Base-by-base conservation (phyloP, 2,113 vertebrate species). In the Sebastes schlegelii region DNA sequence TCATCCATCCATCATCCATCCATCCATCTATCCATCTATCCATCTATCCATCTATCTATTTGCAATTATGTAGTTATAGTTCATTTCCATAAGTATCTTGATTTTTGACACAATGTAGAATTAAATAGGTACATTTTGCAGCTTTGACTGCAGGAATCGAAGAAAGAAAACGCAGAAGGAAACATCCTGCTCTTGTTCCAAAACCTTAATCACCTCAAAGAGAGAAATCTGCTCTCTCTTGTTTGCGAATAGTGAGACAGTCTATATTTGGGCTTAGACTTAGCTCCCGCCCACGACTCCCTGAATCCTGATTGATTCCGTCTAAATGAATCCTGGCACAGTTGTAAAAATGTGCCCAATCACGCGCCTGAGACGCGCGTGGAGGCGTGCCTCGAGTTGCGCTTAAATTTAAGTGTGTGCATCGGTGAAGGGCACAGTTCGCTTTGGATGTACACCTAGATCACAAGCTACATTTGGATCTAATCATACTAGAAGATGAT, bases 301-400 rank as follows among this genome's bases (percentile, higher is more conserved):
- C 72, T n/a, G 26, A 26, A 26, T 26, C 26, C 26, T 26, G 26
- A 26, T 26, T 26, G 23, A 46, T 68, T 68, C 5, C 7, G 72
- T 75, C 64, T 58, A 69, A 67, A 76, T 73, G 61, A 60, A 72
- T 83, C 54, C 66, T 77, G 78, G 78, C 78, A 77, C 58, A 87
- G 92, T 92, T 91, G 91, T 87, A 89, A 86, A 88, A 90, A 55
- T 57, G 66, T 69, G 69, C 77, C 94, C 94, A 93, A 93, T 95
- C 89, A 80, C 52, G 90, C 83, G 84, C 74, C 76, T 70, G 85
- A 10, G 86, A 94, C 88, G 89, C 93, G 63, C 52, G 62, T 80
- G 87, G 67, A 88, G 93, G 93, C 94, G 93, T 89, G 91, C 68
- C 91, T 84, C 83, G 0, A 34, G 34, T 63, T 89, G 81, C 80